Base-by-base conservation (phyloP, 1,140 invertebrate species). In the Druon quercuslanigerum region DNA sequence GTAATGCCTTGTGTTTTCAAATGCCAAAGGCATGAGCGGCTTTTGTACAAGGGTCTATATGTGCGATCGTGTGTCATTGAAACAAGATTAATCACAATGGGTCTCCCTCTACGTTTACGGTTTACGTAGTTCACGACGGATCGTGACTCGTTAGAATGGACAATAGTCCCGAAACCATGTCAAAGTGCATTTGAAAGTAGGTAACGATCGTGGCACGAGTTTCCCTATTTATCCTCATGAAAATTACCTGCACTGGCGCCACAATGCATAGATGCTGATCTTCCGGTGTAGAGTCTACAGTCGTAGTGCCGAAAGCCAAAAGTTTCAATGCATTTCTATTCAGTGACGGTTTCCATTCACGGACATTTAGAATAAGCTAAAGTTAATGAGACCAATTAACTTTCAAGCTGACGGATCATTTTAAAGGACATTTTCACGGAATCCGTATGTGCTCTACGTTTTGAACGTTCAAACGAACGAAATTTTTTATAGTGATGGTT, bases 1-100 rank as follows among this genome's bases (percentile, higher is more conserved):
- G 84, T 79, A 87, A 87, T 73, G 51, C 78, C 81, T 71, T 80
- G 52, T 79, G 83, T 83, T 85, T 83, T 83, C 74, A 87, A 87
- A 85, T 84, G 84, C 80, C 83, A 84, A 83, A 80, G 79, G 78
- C 78, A 79, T 75, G 78, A 77, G 70, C 74, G 74, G 76, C 75
- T 75, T 33, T 51, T 80, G 78, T 79, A 76, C 75, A 74, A 54
- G 20, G 75, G 46, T 17, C 52, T 72, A 66, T 40, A 40, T 66
- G 33, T 9, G 72, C 19, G 74, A 77, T 73, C 76, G 78, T 73
- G 78, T 82, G 80, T 83, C 80, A 83, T 81, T 83, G 78, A 78
- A 81, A 82, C 78, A 80, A 82, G 82, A 83, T 83, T 83, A 80
- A 83, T 83, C 82, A 74, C 71, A 40, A 57, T 60, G 73, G 16